A percentile compares a stretch with the other conserved stretches of the same genome.
Evolutionary conservation across 2,113 vertebrate genomes (phyloP).

Genomic region (Saimiri boliviensis): DNA sequence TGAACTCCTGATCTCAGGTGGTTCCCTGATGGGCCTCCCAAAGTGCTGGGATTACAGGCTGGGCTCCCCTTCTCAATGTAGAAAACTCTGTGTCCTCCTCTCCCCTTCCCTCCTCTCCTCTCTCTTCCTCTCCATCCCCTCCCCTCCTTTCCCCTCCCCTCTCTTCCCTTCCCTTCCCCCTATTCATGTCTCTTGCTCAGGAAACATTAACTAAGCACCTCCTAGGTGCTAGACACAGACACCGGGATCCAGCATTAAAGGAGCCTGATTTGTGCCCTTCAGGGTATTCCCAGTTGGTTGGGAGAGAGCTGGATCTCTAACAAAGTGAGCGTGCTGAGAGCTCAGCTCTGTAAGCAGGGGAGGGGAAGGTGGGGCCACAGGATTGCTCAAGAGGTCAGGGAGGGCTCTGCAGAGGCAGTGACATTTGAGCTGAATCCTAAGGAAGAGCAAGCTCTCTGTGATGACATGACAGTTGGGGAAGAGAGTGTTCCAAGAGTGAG

Average conservation of each 20-base stretch:
- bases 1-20: too few relatives aligned
- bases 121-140: neutral
- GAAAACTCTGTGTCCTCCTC: neutral
- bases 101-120: neutral
- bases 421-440: constrained; percentile 26
- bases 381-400: neutral
- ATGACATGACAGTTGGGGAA: neutral
- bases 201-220: neutral
- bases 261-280: neutral
- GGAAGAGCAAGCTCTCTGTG: neutral
- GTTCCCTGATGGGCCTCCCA: too few relatives aligned
- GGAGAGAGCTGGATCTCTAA: neutral
- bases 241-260: neutral
- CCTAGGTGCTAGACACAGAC: neutral
- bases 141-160: neutral
- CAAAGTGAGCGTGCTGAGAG: neutral
- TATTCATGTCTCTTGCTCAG: neutral
- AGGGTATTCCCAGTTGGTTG: neutral
- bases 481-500: constrained; percentile 34
- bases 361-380: rapidly evolving
- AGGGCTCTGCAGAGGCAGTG: constrained; percentile 38
- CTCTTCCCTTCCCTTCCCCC: neutral
- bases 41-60: too few relatives aligned
- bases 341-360: neutral
- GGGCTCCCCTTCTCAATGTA: neutral